Base-by-base conservation (phyloP, 2,797 vertebrate genomes). In the Scyliorhinus canicula region DNA sequence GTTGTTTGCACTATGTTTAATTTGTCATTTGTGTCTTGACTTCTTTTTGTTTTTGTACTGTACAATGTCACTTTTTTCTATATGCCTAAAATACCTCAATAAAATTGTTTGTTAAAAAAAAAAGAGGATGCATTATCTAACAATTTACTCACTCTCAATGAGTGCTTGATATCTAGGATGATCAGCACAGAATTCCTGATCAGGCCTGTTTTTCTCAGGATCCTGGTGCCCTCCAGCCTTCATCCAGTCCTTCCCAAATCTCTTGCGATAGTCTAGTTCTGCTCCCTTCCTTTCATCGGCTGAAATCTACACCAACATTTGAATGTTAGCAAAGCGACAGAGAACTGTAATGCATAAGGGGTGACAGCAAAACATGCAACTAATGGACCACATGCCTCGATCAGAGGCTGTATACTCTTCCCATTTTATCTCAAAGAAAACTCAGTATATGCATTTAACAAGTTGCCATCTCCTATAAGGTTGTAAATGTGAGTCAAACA, bases 221-320 rank as follows among this genome's bases (percentile, higher is more conserved):
- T 98, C 96, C 85, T 97, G 96, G 52, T 97, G 96, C 0, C 98
- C 99, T 1, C 98, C 98, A 0, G 98, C 97, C 95, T 97, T 96
- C 95, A 98, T 96, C 99, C 99, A 99, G 50, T 98, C 98, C 4
- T 95, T 96, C 2, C 98, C 98, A 95, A 98, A 99, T 96, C 97
- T 97, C 97, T 98, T 99, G 9, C 98, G 97, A 96, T 99, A 99
- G 96, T 99, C 99, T 0, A 98, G 97, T 97, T 99, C 99, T 4
- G 98, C 98, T 95, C 98, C 98, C 95, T 95, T 98, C 95, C 99
- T 96, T 95, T 99, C 98, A 4, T 98, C 97, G 0, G 96, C 95
- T 2, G 95, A 65, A 95, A 99, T 96, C 98, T 99, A 96, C 95
- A 67, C 90, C 93, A 52, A 93, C 31, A 77, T 50, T 31, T 28